These are phyloP conservation scores for Bathynomus jamesi DNA, from an alignment of 1,140 invertebrate genomes.

Conservation along the genomic window DNA sequence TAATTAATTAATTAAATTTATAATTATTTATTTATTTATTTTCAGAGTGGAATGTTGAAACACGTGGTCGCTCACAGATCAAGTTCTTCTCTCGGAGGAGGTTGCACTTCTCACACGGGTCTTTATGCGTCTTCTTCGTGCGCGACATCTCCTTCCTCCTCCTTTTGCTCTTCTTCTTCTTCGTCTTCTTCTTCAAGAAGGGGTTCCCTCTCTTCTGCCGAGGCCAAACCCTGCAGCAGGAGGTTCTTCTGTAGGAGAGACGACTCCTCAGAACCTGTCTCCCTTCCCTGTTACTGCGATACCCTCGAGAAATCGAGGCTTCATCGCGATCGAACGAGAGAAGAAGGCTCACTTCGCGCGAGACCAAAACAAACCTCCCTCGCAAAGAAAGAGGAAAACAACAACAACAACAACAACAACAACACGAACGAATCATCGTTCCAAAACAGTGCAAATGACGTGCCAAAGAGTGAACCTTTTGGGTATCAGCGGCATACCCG, in stretches of 20 bases:
- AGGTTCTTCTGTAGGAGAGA: neutral
- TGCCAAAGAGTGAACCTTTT: too few species aligned
- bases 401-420: neutral
- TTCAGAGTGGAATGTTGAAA: neutral
- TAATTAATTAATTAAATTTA: too few species aligned
- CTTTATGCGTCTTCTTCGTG: too few species aligned
- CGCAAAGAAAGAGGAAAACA: neutral
- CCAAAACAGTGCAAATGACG: too few species aligned
- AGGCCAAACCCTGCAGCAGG: neutral
- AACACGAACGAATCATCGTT: too few species aligned
- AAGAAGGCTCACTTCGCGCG: neutral
- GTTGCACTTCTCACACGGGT: neutral
- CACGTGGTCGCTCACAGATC: neutral
- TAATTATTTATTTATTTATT: neutral
- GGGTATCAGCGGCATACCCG: too few species aligned
- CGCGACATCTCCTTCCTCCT: too few species aligned
- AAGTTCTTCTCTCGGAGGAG: neutral
- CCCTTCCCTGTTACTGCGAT: too few species aligned
- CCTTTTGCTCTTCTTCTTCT: too few species aligned
- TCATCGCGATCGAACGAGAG: too few species aligned
- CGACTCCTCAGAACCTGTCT: too few species aligned
- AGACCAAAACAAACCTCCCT: neutral
- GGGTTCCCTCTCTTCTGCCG: neutral
- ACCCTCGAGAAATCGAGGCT: too few species aligned
- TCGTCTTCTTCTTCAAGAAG: neutral